Conservation (phyloP, 2,113 vertebrate species). For the Neomonachus schauinslandi region DNA sequence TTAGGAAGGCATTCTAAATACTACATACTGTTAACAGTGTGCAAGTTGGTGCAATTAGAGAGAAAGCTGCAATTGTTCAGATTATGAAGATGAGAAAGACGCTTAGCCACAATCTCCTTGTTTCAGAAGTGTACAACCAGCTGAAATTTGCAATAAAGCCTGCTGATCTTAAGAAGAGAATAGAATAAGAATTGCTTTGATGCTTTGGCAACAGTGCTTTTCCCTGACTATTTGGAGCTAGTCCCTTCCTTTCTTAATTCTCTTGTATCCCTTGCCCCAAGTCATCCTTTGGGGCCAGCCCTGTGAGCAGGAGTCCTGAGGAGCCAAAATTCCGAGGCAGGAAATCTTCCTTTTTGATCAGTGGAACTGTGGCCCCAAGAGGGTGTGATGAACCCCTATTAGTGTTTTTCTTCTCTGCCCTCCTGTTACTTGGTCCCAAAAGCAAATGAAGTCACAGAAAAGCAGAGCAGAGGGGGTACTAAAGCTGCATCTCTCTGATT, state of each 20-base stretch:
- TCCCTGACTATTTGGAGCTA: conserved; percentile 43
- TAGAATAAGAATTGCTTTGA: conserved; percentile 89
- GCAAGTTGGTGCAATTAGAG: conserved; percentile 44
- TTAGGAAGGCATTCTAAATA: conserved; percentile 52
- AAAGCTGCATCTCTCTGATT: neutral
- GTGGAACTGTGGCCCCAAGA: neutral
- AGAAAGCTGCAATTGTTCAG: conserved; percentile 94
- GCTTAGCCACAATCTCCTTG: conserved; percentile 97
- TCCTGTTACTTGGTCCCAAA: neutral
- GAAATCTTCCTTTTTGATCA: neutral
- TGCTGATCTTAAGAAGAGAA: conserved; percentile 99
- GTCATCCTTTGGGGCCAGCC: neutral
- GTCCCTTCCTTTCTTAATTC: neutral
- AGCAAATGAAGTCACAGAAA: neutral
- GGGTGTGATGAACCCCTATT: neutral
- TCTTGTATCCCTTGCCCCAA: fast-evolving
- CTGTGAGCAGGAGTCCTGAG: neutral
- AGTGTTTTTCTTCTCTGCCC: neutral
- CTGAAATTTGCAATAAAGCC: conserved; percentile 99
- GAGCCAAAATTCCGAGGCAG: neutral
- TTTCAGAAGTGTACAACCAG: conserved; percentile 99
- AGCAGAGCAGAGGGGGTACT: fast-evolving
- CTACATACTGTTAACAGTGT: conserved; percentile 52
- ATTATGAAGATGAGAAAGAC: conserved; percentile 99
- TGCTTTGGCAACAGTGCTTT: neutral